Evolutionary conservation across 2,113 vertebrate genomes (phyloP).

Genomic region (Casuarius casuarius): DNA sequence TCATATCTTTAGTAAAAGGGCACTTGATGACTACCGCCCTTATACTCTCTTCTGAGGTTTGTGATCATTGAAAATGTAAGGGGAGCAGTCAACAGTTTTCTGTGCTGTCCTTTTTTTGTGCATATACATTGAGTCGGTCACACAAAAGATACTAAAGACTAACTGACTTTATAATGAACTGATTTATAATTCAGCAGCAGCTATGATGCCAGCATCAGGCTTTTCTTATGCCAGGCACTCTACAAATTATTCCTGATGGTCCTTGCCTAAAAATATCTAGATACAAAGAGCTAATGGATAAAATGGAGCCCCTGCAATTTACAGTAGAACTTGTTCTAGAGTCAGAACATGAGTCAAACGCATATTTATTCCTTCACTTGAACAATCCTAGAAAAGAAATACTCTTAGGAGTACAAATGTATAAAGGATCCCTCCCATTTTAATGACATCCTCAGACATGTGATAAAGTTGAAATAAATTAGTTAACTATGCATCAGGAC

Average conservation of each 20-base stretch:
- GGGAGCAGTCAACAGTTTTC: not conserved
- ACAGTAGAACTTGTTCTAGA: not conserved
- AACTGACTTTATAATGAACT: not conserved
- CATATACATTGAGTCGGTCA: not conserved
- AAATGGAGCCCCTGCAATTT: not conserved
- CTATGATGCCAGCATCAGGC: not conserved
- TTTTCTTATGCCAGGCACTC: not conserved
- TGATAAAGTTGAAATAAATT: not conserved
- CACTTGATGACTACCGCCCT: not conserved
- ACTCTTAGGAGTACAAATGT: not conserved
- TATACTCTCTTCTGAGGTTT: not conserved
- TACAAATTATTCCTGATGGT: not conserved
- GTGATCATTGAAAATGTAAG: not conserved
- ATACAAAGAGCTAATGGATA: not conserved
- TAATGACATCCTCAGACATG: not conserved
- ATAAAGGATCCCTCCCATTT: not conserved
- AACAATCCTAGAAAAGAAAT: not conserved
- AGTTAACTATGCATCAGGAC: not conserved
- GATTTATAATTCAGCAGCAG: constrained; percentile 36
- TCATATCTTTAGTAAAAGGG: not conserved
- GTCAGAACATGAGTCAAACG: not conserved
- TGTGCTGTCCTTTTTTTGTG: not conserved
- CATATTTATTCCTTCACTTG: not conserved
- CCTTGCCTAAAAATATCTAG: not conserved
- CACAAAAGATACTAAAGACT: not conserved